phyloP scores from a whole-genome alignment of 2,888 invertebrate species.

The Boloria selene region DNA sequence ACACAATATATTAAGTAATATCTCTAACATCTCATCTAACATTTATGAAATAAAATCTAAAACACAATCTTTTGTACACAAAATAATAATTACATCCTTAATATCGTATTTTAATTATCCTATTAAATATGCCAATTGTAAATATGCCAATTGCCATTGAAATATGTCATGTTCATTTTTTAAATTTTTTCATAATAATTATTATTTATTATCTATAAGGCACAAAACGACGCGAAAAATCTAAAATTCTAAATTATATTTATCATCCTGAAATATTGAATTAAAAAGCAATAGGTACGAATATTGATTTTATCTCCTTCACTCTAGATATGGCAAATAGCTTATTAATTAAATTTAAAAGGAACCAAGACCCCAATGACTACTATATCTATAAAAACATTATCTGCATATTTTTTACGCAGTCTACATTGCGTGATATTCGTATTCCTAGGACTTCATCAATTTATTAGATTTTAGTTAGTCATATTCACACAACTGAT shows the following conservation, averaged over 20 bases:
- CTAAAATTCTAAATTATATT: conserved; percentile 6
- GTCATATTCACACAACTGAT: conserved; percentile 12
- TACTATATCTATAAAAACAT: conserved; percentile 3
- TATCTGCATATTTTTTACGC: too few relatives aligned
- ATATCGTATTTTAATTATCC: conserved; percentile 1
- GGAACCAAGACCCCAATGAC: conserved; percentile 19
- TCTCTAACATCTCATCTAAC: too few relatives aligned
- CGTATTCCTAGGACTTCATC: background rate
- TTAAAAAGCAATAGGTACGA: background rate
- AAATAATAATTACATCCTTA: too few relatives aligned
- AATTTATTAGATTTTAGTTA: background rate
- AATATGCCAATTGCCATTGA: too few relatives aligned
- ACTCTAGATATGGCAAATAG: conserved; percentile 30
- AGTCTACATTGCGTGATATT: too few relatives aligned
- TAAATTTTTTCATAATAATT: too few relatives aligned
- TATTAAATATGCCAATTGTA: conserved; percentile 1
- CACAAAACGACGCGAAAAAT: conserved; percentile 1
- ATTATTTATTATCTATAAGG: conserved; percentile 7
- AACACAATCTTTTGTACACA: conserved; percentile 20
- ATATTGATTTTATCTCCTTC: background rate
- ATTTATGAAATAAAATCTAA: conserved; percentile 12
- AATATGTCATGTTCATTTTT: background rate
- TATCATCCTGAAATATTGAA: background rate
- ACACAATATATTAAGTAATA: conserved; percentile 5
- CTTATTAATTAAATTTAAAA: conserved; percentile 26